phyloP scores from a whole-genome alignment of 2,113 vertebrate species.

The Syrrhaptes paradoxus region DNA sequence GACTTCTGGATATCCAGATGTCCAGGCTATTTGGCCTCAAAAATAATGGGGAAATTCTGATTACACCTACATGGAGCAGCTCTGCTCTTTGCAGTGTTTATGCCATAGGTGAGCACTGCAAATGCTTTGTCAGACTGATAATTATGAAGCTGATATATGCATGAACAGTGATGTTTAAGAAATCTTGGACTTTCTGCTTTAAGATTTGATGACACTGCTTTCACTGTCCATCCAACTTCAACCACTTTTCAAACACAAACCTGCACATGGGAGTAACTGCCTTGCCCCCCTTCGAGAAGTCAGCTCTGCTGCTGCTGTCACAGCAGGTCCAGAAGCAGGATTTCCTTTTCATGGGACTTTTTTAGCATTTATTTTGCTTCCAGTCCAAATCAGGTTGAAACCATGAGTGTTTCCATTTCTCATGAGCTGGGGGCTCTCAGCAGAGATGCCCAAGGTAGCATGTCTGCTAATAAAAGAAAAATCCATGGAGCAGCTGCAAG shows the following conservation, averaged over 20 bases:
- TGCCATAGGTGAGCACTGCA: neutral
- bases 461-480: neutral
- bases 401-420: neutral
- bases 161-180: neutral
- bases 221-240: neutral
- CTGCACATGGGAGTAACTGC: neutral
- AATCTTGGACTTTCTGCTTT: neutral
- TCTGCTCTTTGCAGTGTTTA: neutral
- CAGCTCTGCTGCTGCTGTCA: neutral
- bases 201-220: neutral
- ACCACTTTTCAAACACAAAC: neutral
- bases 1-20: neutral
- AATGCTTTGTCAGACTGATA: neutral
- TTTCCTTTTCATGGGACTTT: neutral
- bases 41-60: neutral
- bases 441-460: neutral
- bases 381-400: neutral
- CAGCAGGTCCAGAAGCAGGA: neutral
- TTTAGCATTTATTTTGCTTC: neutral
- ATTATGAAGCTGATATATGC: too few species aligned
- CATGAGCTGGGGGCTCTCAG: neutral
- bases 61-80: fast-evolving
- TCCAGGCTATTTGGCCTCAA: neutral
- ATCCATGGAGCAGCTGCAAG: fast-evolving
- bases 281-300: neutral